These are phyloP conservation scores for Brotula barbata DNA, from an alignment of 2,797 vertebrate species.

Conservation along the genomic window DNA sequence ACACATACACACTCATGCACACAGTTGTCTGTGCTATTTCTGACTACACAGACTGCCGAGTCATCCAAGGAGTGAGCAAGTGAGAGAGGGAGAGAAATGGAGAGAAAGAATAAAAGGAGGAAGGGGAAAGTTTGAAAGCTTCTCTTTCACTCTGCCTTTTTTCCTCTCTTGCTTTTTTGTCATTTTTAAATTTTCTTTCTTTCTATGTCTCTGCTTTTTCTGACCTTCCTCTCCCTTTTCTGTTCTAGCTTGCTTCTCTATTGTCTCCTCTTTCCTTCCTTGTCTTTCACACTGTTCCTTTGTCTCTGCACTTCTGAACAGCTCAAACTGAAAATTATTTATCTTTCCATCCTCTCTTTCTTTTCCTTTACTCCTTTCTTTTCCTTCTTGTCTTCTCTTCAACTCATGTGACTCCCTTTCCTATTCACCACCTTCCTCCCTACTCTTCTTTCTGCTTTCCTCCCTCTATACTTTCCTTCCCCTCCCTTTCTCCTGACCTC, in stretches of 20 bases:
- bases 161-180: slow-evolving; percentile 11
- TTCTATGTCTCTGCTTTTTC: background rate
- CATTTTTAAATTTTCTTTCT: background rate
- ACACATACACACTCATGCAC: slow-evolving; percentile 41
- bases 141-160: slow-evolving; percentile 23
- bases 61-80: slow-evolving; percentile 58
- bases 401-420: background rate
- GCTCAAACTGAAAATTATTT: too few species aligned
- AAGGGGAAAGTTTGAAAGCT: slow-evolving; percentile 34
- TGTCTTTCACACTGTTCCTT: too few species aligned
- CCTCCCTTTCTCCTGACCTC: background rate
- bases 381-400: background rate
- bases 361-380: background rate
- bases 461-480: background rate
- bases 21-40: slow-evolving; percentile 72
- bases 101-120: slow-evolving; percentile 7
- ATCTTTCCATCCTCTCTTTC: background rate
- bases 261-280: background rate
- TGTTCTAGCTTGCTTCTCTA: background rate
- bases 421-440: background rate
- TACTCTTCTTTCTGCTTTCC: background rate
- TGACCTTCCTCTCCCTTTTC: too few species aligned
- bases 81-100: background rate
- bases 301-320: background rate
- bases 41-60: slow-evolving; percentile 68